Evolutionary conservation across 2,113 vertebrate genomes (phyloP), one percentile per base, ranked within the genome.

Genomic region (Pelusios castaneus): DNA sequence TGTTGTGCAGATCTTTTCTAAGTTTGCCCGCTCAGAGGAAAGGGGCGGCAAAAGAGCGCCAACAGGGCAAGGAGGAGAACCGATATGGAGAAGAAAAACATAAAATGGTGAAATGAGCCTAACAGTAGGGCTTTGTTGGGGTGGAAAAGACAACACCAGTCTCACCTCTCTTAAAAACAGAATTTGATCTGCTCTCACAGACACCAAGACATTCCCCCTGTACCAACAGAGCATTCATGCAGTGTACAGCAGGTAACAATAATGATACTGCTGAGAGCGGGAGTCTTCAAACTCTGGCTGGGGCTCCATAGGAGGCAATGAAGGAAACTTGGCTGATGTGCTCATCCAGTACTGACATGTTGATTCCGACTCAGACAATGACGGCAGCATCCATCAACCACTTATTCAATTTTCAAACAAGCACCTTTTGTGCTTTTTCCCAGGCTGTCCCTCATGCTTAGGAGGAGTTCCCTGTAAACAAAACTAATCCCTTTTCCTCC

Each of bases 181-280:
- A 83, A 16, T 80, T 88, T 90, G 70, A 55, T 89, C 91, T 95
- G 55, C 34, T 75, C 38, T 11, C 51, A 78, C 9, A 73, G 38
- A 60, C 83, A 93, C 90, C 16, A n/a, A 73, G 93, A 92, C 79
- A 63, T 91, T 92, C 79, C 78, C 82, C 94, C 86, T 88, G 16
- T 27, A n/a, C 58, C 75, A 81, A 96, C 83, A 11, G 47, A 93
- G 91, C 89, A 93, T 80, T 95, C 89, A 95, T 87, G 80, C 92
- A 95, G 91, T 80, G 94, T 88, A 92, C 76, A 79, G 88, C 91
- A 90, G 91, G 95, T 95, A 91, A 85, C 83, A 90, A 86, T 51
- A 90, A 90, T 80, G 75, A 31, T 1, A 1, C 78, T 34, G 82
- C 51, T 93, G 83, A 41, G 84, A 91, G 70, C 51, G 76, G 81